Conservation (phyloP, 2,113 vertebrate species). For the Sturnira hondurensis region DNA sequence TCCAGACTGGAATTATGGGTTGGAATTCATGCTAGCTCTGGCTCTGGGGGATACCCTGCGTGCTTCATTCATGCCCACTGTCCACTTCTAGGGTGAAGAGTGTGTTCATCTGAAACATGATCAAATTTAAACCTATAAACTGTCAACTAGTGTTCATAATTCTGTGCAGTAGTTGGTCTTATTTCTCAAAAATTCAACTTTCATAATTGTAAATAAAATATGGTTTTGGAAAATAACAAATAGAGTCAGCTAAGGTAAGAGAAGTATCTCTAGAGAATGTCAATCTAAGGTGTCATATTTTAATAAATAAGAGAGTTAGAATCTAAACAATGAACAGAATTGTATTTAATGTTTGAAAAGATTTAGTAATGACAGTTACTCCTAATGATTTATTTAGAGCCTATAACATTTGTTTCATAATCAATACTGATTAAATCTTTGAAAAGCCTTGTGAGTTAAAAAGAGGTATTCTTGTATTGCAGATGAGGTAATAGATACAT, state of each 20-base stretch:
- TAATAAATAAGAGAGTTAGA: neutral
- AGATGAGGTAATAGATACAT: neutral
- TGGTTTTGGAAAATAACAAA: neutral
- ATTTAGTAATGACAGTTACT: neutral
- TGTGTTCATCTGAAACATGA: neutral
- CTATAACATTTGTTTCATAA: neutral
- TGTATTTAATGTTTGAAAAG: conserved; percentile 20
- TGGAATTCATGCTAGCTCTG: neutral
- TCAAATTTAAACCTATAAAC: neutral
- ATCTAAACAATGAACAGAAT: neutral
- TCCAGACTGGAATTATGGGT: neutral
- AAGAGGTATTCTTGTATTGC: neutral
- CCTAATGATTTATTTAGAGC: neutral
- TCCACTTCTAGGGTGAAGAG: neutral
- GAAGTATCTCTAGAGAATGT: neutral
- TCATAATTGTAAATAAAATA: neutral
- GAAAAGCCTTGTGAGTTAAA: neutral
- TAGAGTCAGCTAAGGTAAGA: neutral
- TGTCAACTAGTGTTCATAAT: neutral
- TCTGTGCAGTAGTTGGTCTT: neutral
- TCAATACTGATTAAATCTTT: neutral
- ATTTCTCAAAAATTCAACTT: neutral
- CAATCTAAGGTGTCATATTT: neutral
- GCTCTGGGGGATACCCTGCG: neutral
- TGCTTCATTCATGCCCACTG: neutral